Evolutionary conservation across 2,888 invertebrate genomes (phyloP), one percentile per base, ranked within the genome.

Genomic region (Salpingus planirostris): DNA sequence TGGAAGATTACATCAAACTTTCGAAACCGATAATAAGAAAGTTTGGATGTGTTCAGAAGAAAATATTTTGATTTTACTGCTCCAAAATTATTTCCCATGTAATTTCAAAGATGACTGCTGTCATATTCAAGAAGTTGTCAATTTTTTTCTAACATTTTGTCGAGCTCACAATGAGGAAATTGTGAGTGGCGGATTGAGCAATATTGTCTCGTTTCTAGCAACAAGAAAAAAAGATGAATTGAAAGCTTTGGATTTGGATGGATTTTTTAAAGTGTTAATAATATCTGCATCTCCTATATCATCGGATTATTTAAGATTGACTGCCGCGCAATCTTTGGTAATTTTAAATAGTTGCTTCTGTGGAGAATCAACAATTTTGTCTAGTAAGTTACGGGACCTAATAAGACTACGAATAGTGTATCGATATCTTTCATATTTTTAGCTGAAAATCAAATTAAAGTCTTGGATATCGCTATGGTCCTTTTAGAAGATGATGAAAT

Each of bases 401-500:
- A n/a, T n/a, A n/a, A n/a, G n/a, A n/a, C n/a, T n/a, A n/a, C n/a
- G n/a, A n/a, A n/a, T n/a, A n/a, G n/a, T n/a, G n/a, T n/a, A n/a
- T n/a, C n/a, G n/a, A n/a, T n/a, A n/a, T n/a, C n/a, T n/a, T n/a
- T n/a, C n/a, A n/a, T n/a, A n/a, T n/a, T n/a, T n/a, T n/a, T n/a
- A n/a, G n/a, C n/a, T n/a, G n/a, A n/a, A n/a, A 37, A 51, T 23
- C 38, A 48, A 11, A 49, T 46, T 27, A 49, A 37, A 29, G 38
- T 52, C 6, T 21, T 27, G 58, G 60, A 65, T 8, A 62, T 60
- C 2, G 46, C 66, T n/a, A 63, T 70, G 37, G 60, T 60, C 1
- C 47, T 72, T n/a, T 50, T 74, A 4, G 72, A 74, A 46, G 75
- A 76, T 48, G 73, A 73, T 42, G 67, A 69, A 15, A 47, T 57